Evolutionary conservation across 2,888 invertebrate genomes (phyloP).

Genomic region (Tetramorium bicarinatum): DNA sequence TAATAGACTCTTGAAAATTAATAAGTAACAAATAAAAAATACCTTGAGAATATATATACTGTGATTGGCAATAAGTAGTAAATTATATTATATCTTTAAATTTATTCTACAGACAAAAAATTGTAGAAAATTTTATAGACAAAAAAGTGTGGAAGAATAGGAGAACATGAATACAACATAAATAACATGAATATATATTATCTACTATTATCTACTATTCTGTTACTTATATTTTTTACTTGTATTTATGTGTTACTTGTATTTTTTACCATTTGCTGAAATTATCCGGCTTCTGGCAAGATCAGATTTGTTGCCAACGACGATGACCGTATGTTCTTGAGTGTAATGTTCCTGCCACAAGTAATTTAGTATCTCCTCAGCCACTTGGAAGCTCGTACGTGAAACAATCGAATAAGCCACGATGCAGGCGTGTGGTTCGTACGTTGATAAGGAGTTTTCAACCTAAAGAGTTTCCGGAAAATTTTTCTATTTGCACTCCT

Average conservation of each 20-base stretch:
- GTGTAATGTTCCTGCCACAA: conserved; percentile 94
- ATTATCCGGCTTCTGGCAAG: conserved; percentile 95
- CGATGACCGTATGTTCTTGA: conserved; percentile 94
- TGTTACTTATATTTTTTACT: neutral
- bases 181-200: neutral
- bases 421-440: conserved; percentile 97
- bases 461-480: conserved; percentile 87
- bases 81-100: too few species aligned
- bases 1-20: too few species aligned
- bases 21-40: too few species aligned
- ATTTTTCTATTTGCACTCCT: neutral
- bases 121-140: neutral
- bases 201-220: neutral
- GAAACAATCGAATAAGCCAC: conserved; percentile 97
- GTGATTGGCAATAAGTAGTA: too few species aligned
- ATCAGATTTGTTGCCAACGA: conserved; percentile 98
- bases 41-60: too few species aligned
- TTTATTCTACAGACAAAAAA: neutral
- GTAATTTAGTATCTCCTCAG: conserved; percentile 95
- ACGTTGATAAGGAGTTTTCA: conserved; percentile 95
- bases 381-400: conserved; percentile 93
- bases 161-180: too few species aligned
- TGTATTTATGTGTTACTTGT: too few species aligned
- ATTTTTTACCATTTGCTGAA: conserved; percentile 91
- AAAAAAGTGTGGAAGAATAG: neutral